Base-by-base conservation (phyloP, 2,888 invertebrate genomes). In the Lamproptera curius region DNA sequence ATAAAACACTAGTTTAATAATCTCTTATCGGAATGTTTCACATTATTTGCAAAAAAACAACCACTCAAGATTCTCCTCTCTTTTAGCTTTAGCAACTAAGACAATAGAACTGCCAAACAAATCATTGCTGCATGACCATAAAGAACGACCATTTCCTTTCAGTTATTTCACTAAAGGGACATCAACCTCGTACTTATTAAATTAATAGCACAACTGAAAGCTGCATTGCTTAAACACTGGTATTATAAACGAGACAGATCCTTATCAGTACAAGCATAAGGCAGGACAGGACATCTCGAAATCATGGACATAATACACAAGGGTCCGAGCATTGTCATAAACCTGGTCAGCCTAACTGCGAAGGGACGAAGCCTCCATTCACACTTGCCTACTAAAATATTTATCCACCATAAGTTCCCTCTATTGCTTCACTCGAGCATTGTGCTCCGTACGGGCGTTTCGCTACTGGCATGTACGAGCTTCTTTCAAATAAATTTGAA, bases 351-450 rank as follows among this genome's bases (percentile, higher is more conserved):
- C 65, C 64, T 61, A 60, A 64, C 63, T 58, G 59, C 54, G 56
- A 57, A 65, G 66, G 67, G 66, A 63, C 62, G 59, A 58, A 57
- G 59, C 65, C 59, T 70, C 79, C 76, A 83, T 85, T 85, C 83
- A 84, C 84, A 84, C 81, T 63, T 63, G 54, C 64, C 58, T 76
- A 65, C 82, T 83, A 85, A 85, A 80, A 83, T 75, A 78, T 81
- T 82, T 68, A 67, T 65, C 60, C 57, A 57, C 60, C 55, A 48
- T 49, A 43, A 35, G 39, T 39, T 38, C 42, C 8, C 40, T 53
- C 44, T 42, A 47, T 37, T 42, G 42, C 42, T 46, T 42, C 37
- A 40, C 42, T 46, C 41, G 49, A 23, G 43, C 37, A 43, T 45
- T 52, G 45, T 50, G 48, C 45, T 52, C 34, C 41, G 28, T 41